Evolutionary conservation across 2,113 vertebrate genomes (phyloP).

Genomic region (Chionomys nivalis): DNA sequence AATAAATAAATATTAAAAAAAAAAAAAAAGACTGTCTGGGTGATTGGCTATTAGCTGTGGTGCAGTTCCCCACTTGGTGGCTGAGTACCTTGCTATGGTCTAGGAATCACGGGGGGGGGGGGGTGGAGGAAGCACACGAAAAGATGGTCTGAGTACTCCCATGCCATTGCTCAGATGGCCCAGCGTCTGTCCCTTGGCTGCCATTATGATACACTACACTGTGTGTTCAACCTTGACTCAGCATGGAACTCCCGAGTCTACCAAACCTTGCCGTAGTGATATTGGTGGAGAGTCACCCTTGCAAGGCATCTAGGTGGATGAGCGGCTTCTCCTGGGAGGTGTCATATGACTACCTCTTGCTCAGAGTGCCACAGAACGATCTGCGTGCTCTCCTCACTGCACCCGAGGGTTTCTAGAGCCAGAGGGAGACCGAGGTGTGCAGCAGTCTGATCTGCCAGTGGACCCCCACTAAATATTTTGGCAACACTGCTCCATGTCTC

Average conservation of each 20-base stretch:
- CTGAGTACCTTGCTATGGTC: neutral
- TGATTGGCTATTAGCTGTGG: neutral
- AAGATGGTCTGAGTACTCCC: neutral
- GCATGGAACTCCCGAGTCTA: neutral
- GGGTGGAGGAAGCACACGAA: neutral
- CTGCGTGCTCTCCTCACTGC: conserved; percentile 66
- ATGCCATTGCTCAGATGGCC: neutral
- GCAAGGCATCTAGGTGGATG: conserved; percentile 60
- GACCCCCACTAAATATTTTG: conserved; percentile 81
- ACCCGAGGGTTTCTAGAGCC: conserved; percentile 78
- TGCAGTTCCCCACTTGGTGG: neutral
- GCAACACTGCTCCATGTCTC: conserved; percentile 78
- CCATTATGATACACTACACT: neutral
- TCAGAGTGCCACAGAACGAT: conserved; percentile 48
- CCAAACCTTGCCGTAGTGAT: neutral
- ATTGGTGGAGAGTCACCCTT: conserved; percentile 55
- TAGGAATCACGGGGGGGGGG: neutral
- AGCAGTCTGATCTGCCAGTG: conserved; percentile 72
- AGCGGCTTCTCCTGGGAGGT: conserved; percentile 65
- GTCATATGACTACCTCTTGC: conserved; percentile 62
- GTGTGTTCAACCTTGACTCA: neutral
- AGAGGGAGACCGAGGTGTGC: conserved; percentile 65
- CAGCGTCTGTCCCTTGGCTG: neutral
- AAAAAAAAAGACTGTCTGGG: no score
- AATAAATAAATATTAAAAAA: no score